Evolutionary conservation across 2,113 vertebrate species (phyloP), one percentile per base, ranked within the genome.

Genomic region (Saccopteryx leptura): DNA sequence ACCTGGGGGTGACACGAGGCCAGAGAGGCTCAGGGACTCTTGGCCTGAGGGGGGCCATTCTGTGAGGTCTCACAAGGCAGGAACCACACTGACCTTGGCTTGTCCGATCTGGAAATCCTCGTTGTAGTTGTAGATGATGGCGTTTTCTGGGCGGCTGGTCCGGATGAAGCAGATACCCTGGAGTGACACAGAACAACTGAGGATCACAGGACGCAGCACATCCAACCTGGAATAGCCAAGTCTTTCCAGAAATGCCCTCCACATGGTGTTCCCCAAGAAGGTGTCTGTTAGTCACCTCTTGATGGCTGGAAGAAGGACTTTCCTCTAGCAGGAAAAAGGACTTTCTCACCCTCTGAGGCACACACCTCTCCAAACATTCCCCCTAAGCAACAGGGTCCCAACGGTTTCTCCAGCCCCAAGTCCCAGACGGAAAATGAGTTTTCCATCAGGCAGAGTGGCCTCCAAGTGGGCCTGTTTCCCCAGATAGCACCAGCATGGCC

Each of bases 111-210:
- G 99, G 98, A 99, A 99, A 75, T 99, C 99, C 93, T 99, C 99
- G 0, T 98, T 99, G 98, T 98, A 99, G 98, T 98, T 99, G 75
- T 99, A 99, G 98, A 99, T 98, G 96, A 99, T 98, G 76, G 98
- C 81, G 13, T 98, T 99, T 97, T 99, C 99, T 66, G 99, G 99
- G 97, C 99, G 99, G 98, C 99, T 99, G 69, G 99, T 99, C 92
- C 99, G 98, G 97, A 99, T 99, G 98, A 99, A 99, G 96, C 99
- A 99, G 98, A 99, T 98, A 84, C 99, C 99, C 99, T 99, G 91
- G 71, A 80, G 91, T 3, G 0, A 96, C 96, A 96, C 15, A 97
- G 76, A 80, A 7, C 58, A 56, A 97, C 4, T 2, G 17, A 93
- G 86, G 54, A 39, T 50, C 14, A 50, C 0, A 23, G 76, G 58